A percentile compares a stretch with the other conserved stretches of the same genome.
Conservation (phyloP, 1,140 invertebrate species). For the Drosophila paulistorum region DNA sequence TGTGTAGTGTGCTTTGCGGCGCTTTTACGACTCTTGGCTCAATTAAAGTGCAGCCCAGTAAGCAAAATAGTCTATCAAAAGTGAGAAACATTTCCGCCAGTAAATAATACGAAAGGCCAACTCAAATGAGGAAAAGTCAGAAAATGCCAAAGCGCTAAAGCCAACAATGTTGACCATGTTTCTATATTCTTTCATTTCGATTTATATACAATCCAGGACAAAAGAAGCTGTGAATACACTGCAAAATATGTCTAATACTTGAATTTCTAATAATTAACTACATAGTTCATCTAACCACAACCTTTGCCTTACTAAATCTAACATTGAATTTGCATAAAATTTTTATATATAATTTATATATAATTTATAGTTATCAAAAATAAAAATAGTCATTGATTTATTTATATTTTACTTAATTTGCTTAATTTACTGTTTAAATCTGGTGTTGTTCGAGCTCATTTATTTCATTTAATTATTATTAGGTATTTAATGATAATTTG, state of each 20-base stretch:
- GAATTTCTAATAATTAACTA: too few relatives aligned
- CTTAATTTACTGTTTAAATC: background rate
- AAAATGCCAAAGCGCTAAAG: too few relatives aligned
- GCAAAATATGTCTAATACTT: too few relatives aligned
- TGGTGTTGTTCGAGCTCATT: background rate
- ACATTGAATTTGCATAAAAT: background rate
- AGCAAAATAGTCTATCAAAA: slow-evolving; percentile 13
- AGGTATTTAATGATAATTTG: background rate
- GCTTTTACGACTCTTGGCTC: slow-evolving; percentile 19
- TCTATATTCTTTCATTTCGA: too few relatives aligned
- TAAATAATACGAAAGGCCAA: background rate
- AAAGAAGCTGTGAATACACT: too few relatives aligned
- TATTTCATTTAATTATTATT: slow-evolving; percentile 7
- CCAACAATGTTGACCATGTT: too few relatives aligned
- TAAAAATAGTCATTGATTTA: background rate
- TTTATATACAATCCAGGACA: too few relatives aligned
- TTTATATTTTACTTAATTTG: background rate
- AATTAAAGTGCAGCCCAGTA: slow-evolving; percentile 18
- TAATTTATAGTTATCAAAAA: background rate
- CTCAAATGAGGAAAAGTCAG: background rate
- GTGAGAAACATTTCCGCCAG: background rate
- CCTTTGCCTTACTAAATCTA: background rate
- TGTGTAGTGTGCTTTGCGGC: slow-evolving; percentile 31
- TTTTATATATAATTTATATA: background rate
- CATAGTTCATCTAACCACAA: background rate